Base-by-base conservation (phyloP, 37 sponge, comb jelly and placozoan genomes). In the Beroe forskalii region DNA sequence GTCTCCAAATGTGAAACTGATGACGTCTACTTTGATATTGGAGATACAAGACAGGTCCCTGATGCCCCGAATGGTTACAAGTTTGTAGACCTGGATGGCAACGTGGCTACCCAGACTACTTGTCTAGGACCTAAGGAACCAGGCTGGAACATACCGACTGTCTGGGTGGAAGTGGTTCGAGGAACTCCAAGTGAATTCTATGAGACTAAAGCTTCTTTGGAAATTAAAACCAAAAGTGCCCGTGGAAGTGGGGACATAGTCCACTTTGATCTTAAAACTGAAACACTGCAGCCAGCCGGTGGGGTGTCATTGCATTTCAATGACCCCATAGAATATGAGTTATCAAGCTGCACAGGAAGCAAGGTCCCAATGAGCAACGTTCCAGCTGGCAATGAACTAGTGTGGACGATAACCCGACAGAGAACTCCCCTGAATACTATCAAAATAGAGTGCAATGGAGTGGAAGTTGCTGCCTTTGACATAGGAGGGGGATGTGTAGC, bases 361-460 rank as follows among this genome's bases (percentile, higher is more conserved):
- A 69, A 69, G 19, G 19, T 17, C 19, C 35, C 36, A 36, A 33
- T 69, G 12, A 35, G 1, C 38, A 35, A 69, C 72, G 72, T 69
- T 69, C 72, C 72, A 1, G 38, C 38, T 9, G 39, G 12, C 3
- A 69, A 1, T 33, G 38, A 69, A 33, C 28, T 33, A 69, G 72
- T 36, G 9, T 69, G 72, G 72, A 69, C 72, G 32, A 69, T 69
- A 12, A 32, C 20, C 72, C 6, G 12, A 48, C 12, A 48, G 55
- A 36, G 39, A 35, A 35, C 8, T 32, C 8, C 35, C 6, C n/a
- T n/a, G n/a, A 35, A 36, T 17, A 35, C 37, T 35, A 32, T 69
- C 2, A 69, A 69, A 37, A 69, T 69, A 20, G 32, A 32, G 36
- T 69, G 72, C 19, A 69, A 69, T 36, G 72, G 72, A 33, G 72